Conservation (phyloP, 30 jellyfish, hydroid and myxozoan genomes). For the Nemopilema nomurai region DNA sequence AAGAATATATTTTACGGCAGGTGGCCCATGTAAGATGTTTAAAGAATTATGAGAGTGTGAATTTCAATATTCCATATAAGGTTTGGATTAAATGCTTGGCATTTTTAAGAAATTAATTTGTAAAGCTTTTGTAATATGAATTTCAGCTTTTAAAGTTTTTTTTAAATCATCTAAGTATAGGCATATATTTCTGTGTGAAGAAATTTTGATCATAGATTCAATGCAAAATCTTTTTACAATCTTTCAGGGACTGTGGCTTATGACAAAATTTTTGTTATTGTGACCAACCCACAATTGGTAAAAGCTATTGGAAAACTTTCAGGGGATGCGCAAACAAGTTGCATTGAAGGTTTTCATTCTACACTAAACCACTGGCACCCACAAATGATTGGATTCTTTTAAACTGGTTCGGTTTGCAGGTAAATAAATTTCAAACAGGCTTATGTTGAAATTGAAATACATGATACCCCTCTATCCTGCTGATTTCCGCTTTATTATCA, state of each 20-base stretch:
- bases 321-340: constrained; percentile 38
- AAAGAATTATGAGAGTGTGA: neutral
- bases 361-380: constrained; percentile 49
- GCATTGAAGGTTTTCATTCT: constrained; percentile 46
- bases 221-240: neutral
- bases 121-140: neutral
- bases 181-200: neutral
- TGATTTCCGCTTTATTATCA: neutral
- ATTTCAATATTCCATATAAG: neutral
- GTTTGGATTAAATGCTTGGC: neutral
- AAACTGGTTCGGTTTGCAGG: constrained; percentile 44
- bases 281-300: neutral
- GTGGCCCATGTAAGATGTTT: neutral
- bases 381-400: constrained; percentile 25
- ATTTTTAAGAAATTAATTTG: neutral
- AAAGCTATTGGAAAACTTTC: constrained; percentile 39
- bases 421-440: neutral
- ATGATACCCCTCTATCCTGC: constrained; percentile 1
- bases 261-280: constrained; percentile 17
- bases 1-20: neutral
- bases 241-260: constrained; percentile 31
- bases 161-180: neutral
- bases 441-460: neutral
- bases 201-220: neutral
- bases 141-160: no score